Base-by-base conservation (phyloP, 2,113 vertebrate species). In the Lamprotornis superbus region DNA sequence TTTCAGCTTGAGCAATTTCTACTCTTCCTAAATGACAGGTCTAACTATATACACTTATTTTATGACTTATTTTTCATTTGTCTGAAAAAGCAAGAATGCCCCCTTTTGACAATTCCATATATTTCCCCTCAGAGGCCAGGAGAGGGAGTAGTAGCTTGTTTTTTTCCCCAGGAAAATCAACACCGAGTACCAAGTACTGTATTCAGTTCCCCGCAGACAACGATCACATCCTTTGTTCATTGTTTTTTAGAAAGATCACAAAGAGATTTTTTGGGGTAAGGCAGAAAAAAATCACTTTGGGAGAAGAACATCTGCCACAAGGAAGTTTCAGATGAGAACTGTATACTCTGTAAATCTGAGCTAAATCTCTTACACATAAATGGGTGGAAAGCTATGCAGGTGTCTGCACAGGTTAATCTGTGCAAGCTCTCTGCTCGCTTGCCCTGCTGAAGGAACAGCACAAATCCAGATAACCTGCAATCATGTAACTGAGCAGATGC, bases 51-150 rank as follows among this genome's bases (percentile, higher is more conserved):
- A 78, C 53, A 77, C 46, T 82, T 89, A 55, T 35, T 93, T 86
- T 74, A 92, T 17, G 42, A 73, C 50, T 86, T 82, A 76, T 23
- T 71, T 87, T 94, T 87, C 86, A 75, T 77, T 84, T 77, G 42
- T 97, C 92, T 96, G 89, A 96, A 98, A 97, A 98, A 97, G 96
- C 98, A 98, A 98, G 96, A 97, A 97, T 97, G 97, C 97, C 97
- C 97, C 95, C 97, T 98, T 97, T 97, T 98, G 98, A 98, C 97
- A 87, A 89, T 61, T 97, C 63, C 60, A 70, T 77, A 87, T 96
- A 97, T 93, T 97, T 97, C 77, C 95, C 90, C 30, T 89, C 22
- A 49, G 77, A 96, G 80, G 81, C 92, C 89, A 95, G 93, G 47
- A 97, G 94, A 97, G 80, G 95, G 84, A 96, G 96, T 40, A 96